Percentiles rank a stretch among this genome's conserved stretches.
These are phyloP conservation scores for Papilio dardanus DNA, from an alignment of 1,140 invertebrate genomes.

Conservation along the genomic window DNA sequence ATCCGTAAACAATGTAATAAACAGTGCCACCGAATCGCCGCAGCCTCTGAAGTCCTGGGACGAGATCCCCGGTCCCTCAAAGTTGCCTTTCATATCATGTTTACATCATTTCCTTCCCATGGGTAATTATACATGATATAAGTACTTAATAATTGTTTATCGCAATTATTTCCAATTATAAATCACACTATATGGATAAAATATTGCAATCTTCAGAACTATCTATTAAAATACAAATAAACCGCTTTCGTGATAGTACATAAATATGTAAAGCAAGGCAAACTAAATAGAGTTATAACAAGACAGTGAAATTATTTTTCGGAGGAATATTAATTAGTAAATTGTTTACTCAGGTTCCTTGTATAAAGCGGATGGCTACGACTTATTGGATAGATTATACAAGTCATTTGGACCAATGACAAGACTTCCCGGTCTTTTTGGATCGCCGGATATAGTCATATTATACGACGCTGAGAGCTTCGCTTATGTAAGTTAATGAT, in stretches of 20 bases:
- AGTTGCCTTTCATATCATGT: slow-evolving; percentile 17
- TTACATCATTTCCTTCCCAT: slow-evolving; percentile 24
- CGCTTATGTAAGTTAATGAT: slow-evolving; percentile 39
- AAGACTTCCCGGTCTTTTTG: slow-evolving; percentile 39
- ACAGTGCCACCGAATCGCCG: not conserved
- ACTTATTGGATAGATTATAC: slow-evolving; percentile 40
- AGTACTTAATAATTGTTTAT: not conserved
- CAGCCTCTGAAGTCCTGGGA: slow-evolving; percentile 16
- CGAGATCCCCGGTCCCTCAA: not conserved
- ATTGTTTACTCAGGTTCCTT: not conserved
- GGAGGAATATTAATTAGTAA: not conserved
- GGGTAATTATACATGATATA: not conserved
- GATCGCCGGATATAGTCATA: slow-evolving; percentile 39
- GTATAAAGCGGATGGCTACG: slow-evolving; percentile 26
- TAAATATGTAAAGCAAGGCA: too few species aligned
- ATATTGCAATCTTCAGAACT: too few species aligned
- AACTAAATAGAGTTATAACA: too few species aligned
- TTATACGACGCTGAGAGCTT: slow-evolving; percentile 41
- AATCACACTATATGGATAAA: too few species aligned
- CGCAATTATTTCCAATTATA: too few species aligned
- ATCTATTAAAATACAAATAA: too few species aligned
- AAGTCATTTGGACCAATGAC: slow-evolving; percentile 46
- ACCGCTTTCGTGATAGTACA: too few species aligned
- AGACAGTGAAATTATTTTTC: too few species aligned
- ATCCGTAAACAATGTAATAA: not conserved